Base-by-base conservation (phyloP, 2,888 invertebrate species). In the Diarsia mendica region DNA sequence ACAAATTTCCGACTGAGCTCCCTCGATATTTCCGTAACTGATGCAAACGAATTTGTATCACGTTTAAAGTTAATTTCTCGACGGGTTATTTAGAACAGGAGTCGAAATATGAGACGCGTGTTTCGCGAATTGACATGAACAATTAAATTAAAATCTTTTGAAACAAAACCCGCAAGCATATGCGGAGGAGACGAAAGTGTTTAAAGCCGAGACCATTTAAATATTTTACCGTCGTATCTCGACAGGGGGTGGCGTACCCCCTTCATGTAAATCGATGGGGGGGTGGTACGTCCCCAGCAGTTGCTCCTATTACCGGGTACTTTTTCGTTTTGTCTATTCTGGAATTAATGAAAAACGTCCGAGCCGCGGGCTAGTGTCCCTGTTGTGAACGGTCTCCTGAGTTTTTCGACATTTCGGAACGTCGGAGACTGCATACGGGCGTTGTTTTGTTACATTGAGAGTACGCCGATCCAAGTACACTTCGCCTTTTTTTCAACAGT, bases 291-390 rank as follows among this genome's bases (percentile, higher is more conserved):
- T 91, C 91, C 90, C 77, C 86, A 84, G 85, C 90, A 90, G 89
- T 88, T 86, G 88, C 80, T 91, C 85, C 89, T 87, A 87, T 90
- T 91, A 88, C 87, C 74, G 69, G 58, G 77, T 66, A 81, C 86
- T 91, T 92, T 92, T 87, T 89, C 84, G 85, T 91, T 92, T 92
- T 92, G 85, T 92, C 91, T 92, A 90, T 90, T 80, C 90, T 85
- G 86, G 91, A 90, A 92, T 92, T 93, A 93, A 94, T 94, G 92
- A 92, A 93, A 93, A 93, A 91, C 89, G 65, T 79, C 85, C 81
- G 64, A 46, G 82, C 80, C 75, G 69, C 73, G 48, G 85, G 87
- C 77, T 63, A 60, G 39, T 73, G 73, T 68, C 72, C 64, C 53
- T 66, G 75, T 75, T 75, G 65, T 67, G 39, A 72, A 67, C 55